Evolutionary conservation across 2,888 invertebrate genomes (phyloP), one percentile per base, ranked within the genome.

Genomic region (Apotomis turbidana): DNA sequence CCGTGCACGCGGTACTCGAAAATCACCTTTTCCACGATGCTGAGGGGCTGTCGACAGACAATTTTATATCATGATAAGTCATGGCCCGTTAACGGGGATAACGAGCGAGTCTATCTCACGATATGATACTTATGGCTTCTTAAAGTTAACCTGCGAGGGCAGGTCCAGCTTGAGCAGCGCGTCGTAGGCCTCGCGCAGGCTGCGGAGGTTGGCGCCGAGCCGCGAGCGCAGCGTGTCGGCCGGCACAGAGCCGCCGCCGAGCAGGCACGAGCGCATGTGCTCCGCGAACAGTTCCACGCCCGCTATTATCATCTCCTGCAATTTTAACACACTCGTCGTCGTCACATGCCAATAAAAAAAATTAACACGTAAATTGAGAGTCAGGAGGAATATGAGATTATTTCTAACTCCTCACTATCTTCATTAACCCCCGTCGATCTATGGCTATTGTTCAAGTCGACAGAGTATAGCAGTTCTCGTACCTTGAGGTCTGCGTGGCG

Each of bases 1-100:
- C 98, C 98, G 86, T 97, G 96, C 70, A 97, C 94, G 76, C 98
- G 95, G 81, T 98, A 95, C 85, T 98, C 97, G 86, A 98, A 96
- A 77, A 98, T 96, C 58, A 98, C 95, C 76, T 95, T 95, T 81
- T 97, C 96, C 66, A 99, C 95, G 74, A 97, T 95, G 79, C 97
- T 97, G 68, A 98, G 92, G 4, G 97, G 97, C 88, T 93, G 83
- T 2, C 60, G 58, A 46, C 27, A 15, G 27, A 57, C 13, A n/a
- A 57, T 27, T n/a, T n/a, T 9, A 41, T 2, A 27, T 27, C 27
- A 27, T 2, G 27, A 27, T 27, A 27, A 27, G 27, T 27, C 27
- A 27, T 27, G 2, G 27, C 27, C 27, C 27, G 27, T 27, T 27
- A 27, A 27, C 27, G 27, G 27, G 27, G 27, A 27, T 27, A 27